These are phyloP conservation scores for Malacosoma neustria DNA, from an alignment of 2,888 invertebrate genomes.

Conservation along the genomic window DNA sequence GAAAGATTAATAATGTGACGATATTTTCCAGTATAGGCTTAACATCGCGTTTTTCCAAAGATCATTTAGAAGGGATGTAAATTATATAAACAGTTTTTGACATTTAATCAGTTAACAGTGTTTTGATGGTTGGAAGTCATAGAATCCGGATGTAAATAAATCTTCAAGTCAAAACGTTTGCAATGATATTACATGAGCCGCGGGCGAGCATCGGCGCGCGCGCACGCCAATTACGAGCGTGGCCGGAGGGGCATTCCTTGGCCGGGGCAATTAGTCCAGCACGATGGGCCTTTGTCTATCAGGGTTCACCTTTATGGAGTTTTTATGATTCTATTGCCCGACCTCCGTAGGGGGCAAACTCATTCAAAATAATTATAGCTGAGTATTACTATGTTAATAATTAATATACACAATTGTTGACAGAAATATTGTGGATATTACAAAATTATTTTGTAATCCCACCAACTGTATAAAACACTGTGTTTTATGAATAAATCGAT, in stretches of 20 bases:
- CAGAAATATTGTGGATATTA: no score
- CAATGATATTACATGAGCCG: constrained; percentile 24
- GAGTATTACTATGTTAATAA: no score
- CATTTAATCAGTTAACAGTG: neutral
- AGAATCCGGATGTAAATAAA: constrained; percentile 68
- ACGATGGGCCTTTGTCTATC: constrained; percentile 68
- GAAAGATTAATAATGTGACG: no score
- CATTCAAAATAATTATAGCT: constrained; percentile 18
- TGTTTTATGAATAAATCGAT: no score
- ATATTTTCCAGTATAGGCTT: no score
- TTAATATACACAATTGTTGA: no score
- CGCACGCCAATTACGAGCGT: constrained; percentile 47
- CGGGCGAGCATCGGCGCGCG: constrained; percentile 29
- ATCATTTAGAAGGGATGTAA: neutral
- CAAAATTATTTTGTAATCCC: no score
- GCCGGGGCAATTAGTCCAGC: constrained; percentile 54
- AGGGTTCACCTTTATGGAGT: constrained; percentile 53
- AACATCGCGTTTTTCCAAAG: no score
- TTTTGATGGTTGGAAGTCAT: no score
- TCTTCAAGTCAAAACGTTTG: constrained; percentile 42
- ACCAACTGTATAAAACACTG: no score
- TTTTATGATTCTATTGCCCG: constrained; percentile 39
- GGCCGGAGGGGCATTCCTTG: constrained; percentile 58
- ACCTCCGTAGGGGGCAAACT: constrained; percentile 49
- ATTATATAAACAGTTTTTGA: neutral